phyloP scores from a whole-genome alignment of 2,888 invertebrate genomes.

The Phragmatobia fuliginosa region DNA sequence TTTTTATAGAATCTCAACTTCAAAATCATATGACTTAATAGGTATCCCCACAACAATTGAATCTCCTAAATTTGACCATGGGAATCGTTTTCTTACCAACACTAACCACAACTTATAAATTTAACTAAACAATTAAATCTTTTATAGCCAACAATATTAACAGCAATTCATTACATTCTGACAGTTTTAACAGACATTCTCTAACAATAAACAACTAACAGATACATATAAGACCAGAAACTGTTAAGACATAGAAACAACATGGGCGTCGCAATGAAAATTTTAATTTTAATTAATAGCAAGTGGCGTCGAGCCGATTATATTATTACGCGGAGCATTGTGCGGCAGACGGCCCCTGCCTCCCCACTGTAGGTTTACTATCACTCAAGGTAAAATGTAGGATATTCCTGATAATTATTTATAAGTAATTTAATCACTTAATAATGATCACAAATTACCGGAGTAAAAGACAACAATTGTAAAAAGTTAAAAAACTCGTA shows the following conservation, averaged over 20 bases:
- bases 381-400: background rate
- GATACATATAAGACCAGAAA: slow-evolving; percentile 22
- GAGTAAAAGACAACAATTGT: too few species aligned
- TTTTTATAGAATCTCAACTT: too few species aligned
- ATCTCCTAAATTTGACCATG: too few species aligned
- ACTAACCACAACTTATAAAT: too few species aligned
- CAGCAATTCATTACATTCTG: slow-evolving; percentile 7
- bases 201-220: slow-evolving; percentile 5
- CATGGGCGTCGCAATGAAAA: slow-evolving; percentile 71
- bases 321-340: slow-evolving; percentile 80
- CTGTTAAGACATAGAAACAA: slow-evolving; percentile 47
- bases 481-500: too few species aligned
- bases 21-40: too few species aligned
- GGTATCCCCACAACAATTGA: too few species aligned
- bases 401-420: slow-evolving; percentile 18
- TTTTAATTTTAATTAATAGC: slow-evolving; percentile 85
- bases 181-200: background rate
- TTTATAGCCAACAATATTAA: background rate
- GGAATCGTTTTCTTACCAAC: too few species aligned
- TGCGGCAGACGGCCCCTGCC: slow-evolving; percentile 59
- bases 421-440: too few species aligned
- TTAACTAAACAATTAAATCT: too few species aligned
- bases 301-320: slow-evolving; percentile 82
- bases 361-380: slow-evolving; percentile 34
- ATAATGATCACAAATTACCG: too few species aligned